Conservation (phyloP, 2,113 vertebrate species). For the Saccopteryx leptura region DNA sequence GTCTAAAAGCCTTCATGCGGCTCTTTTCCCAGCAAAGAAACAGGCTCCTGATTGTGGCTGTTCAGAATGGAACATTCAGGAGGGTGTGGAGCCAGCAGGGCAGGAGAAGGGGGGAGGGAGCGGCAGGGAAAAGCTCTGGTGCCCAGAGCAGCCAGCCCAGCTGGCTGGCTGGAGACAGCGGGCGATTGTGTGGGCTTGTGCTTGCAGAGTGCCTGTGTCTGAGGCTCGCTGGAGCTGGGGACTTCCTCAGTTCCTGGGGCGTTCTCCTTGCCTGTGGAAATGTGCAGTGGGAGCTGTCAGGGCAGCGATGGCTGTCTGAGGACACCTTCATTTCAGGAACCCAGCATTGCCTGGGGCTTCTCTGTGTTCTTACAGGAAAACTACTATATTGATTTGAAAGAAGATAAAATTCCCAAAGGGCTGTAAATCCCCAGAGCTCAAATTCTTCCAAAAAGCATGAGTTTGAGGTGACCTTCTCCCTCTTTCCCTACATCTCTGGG, state of each 20-base stretch:
- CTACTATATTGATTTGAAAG: not conserved
- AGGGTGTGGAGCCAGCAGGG: constrained; percentile 34
- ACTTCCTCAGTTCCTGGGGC: not conserved
- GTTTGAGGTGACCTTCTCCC: not conserved
- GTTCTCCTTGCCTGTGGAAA: not conserved
- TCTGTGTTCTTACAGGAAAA: not conserved
- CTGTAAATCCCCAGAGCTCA: too few relatives aligned
- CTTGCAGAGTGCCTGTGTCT: rapidly evolving
- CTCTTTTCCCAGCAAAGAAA: constrained; percentile 83
- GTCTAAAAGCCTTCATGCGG: constrained; percentile 76
- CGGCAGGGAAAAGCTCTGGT: not conserved
- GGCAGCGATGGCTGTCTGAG: not conserved
- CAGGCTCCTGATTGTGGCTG: constrained; percentile 85
- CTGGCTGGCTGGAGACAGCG: constrained; percentile 84
- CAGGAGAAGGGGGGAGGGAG: not conserved
- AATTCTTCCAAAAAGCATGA: not conserved
- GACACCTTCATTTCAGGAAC: not conserved
- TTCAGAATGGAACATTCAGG: constrained; percentile 79
- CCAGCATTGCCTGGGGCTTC: not conserved
- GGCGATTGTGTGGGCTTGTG: constrained; percentile 64
- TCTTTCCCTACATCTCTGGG: not conserved
- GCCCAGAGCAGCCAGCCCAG: constrained; percentile 69
- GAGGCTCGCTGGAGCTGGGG: not conserved
- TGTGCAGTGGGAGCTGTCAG: not conserved
- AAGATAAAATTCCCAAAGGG: not conserved